Conservation (phyloP, 2,113 vertebrate genomes). For the Syngnathoides biaculeatus region DNA sequence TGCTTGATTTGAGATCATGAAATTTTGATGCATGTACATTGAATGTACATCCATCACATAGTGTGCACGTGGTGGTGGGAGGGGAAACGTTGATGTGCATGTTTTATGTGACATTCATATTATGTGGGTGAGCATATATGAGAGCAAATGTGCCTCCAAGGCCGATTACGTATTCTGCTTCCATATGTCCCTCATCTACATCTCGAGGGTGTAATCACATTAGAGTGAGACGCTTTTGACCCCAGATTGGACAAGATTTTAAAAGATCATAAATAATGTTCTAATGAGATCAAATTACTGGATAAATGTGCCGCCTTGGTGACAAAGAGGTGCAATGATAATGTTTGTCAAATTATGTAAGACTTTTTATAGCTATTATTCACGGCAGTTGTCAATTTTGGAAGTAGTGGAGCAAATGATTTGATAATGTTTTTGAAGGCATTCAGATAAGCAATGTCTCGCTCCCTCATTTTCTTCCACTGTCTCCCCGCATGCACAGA, state of each 20-base stretch:
- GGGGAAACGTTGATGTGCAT: slow-evolving; percentile 26
- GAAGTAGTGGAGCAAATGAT: slow-evolving; percentile 31
- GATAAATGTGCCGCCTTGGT: slow-evolving; percentile 12
- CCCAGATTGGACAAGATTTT: slow-evolving; percentile 39
- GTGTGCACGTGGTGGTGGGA: slow-evolving; percentile 26
- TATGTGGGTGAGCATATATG: slow-evolving; percentile 20
- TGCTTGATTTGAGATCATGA: slow-evolving; percentile 16
- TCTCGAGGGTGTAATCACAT: slow-evolving; percentile 52
- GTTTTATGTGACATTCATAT: slow-evolving; percentile 24
- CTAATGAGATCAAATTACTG: slow-evolving; percentile 24
- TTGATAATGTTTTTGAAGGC: slow-evolving; percentile 42
- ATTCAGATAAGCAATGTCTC: slow-evolving; percentile 39
- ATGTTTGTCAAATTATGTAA: slow-evolving; percentile 26
- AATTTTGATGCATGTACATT: slow-evolving; percentile 7
- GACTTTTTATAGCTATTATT: slow-evolving; percentile 29
- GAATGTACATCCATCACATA: slow-evolving; percentile 1
- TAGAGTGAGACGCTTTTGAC: slow-evolving; percentile 58
- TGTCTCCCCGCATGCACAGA: slow-evolving; percentile 43
- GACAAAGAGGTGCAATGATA: slow-evolving; percentile 5
- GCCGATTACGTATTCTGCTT: slow-evolving; percentile 36
- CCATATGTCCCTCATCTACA: slow-evolving; percentile 42
- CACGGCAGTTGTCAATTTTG: slow-evolving; percentile 23
- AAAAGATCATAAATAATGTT: slow-evolving; percentile 46
- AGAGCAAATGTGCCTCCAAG: slow-evolving; percentile 33
- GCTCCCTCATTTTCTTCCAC: slow-evolving; percentile 13